Evolutionary conservation across 2,113 vertebrate genomes (phyloP).

Genomic region (Piaya cayana): DNA sequence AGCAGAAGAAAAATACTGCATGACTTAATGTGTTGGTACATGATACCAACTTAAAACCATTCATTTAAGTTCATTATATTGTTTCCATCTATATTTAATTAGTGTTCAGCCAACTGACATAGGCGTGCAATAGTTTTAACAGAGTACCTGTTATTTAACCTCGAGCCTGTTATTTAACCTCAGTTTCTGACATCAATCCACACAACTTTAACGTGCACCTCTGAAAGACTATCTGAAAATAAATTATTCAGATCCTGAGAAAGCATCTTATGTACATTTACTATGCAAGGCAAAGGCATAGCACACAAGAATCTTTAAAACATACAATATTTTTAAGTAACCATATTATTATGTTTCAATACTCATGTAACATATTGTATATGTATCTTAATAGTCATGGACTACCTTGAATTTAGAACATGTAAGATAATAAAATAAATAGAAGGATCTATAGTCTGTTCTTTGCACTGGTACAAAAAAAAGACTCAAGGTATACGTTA

Average conservation of each 20-base stretch:
- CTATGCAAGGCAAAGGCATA: slow-evolving; percentile 40
- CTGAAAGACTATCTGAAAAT: slow-evolving; percentile 67
- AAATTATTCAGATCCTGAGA: slow-evolving; percentile 63
- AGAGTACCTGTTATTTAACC: slow-evolving; percentile 66
- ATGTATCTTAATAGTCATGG: background rate
- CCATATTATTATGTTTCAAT: background rate
- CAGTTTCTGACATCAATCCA: slow-evolving; percentile 70
- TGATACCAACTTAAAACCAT: slow-evolving; percentile 28
- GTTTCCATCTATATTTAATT: slow-evolving; percentile 71
- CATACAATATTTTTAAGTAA: background rate
- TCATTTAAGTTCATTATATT: slow-evolving; percentile 60
- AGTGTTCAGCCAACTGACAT: slow-evolving; percentile 40
- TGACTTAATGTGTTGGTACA: background rate
- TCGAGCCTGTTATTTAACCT: slow-evolving; percentile 69
- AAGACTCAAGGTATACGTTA: background rate
- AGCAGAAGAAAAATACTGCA: background rate
- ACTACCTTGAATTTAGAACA: background rate
- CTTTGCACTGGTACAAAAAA: background rate
- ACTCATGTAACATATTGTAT: background rate
- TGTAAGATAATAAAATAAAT: background rate
- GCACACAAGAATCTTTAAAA: background rate
- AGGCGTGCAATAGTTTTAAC: slow-evolving; percentile 46
- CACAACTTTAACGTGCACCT: slow-evolving; percentile 64
- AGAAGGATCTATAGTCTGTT: background rate
- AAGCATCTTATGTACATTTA: slow-evolving; percentile 19